Evolutionary conservation across 2,113 vertebrate genomes (phyloP).

Genomic region (Tringa solitaria): DNA sequence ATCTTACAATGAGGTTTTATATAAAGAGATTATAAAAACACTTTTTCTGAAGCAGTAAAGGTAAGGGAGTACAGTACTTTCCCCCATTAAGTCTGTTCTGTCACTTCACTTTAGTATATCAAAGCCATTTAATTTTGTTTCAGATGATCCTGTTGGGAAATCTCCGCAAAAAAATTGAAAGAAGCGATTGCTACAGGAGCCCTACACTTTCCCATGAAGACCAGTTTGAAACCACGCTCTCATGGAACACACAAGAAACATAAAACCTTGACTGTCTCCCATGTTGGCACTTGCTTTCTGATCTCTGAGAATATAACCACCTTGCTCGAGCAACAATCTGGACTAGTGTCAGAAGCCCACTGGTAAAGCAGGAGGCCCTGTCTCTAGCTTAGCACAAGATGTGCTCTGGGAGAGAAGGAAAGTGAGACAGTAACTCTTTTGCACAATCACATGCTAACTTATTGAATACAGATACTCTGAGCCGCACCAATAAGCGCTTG

Average conservation of each 20-base stretch:
- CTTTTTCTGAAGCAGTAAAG: slow-evolving; percentile 2
- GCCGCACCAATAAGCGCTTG: background rate
- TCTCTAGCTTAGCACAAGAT: background rate
- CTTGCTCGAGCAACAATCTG: rapidly evolving
- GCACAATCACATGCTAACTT: background rate
- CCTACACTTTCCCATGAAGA: background rate
- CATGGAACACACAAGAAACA: background rate
- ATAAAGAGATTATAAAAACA: slow-evolving; percentile 57
- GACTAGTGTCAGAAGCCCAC: background rate
- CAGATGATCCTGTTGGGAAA: background rate
- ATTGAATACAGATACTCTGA: background rate
- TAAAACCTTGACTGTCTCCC: background rate
- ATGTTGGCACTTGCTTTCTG: background rate
- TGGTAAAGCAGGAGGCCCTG: background rate
- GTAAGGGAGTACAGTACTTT: background rate
- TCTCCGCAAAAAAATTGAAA: background rate
- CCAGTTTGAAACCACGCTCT: background rate
- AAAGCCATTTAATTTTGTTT: background rate
- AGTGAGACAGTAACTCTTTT: background rate
- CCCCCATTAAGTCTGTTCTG: background rate
- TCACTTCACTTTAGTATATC: slow-evolving; percentile 9
- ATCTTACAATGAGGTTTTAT: slow-evolving; percentile 61
- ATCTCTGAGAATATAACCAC: background rate
- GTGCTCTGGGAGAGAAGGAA: background rate
- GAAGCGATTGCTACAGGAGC: background rate